Evolutionary conservation across 2,797 vertebrate species (phyloP).

Genomic region (Eutrigla gurnardus): DNA sequence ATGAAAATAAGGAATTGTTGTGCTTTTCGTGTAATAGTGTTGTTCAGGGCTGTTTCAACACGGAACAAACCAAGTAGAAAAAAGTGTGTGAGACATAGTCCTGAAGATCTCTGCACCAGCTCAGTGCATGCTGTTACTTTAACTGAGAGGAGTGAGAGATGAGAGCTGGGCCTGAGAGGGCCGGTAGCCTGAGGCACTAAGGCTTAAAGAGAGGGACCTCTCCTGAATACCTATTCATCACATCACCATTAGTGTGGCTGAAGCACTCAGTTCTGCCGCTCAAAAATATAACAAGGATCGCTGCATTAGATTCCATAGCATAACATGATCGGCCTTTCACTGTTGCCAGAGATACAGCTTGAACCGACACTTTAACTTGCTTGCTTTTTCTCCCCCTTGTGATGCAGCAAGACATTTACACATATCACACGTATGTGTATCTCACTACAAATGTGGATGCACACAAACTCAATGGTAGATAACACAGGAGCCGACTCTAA

Average conservation of each 20-base stretch:
- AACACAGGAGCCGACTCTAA: slow-evolving; percentile 49
- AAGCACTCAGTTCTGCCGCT: slow-evolving; percentile 62
- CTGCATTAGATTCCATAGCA: slow-evolving; percentile 41
- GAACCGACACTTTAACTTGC: slow-evolving; percentile 11
- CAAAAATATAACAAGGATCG: slow-evolving; percentile 63
- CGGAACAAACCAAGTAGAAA: slow-evolving; percentile 61
- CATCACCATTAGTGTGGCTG: slow-evolving; percentile 73
- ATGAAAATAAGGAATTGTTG: too few relatives aligned
- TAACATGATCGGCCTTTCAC: slow-evolving; percentile 27
- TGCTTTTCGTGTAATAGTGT: slow-evolving; percentile 35
- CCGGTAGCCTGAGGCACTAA: slow-evolving; percentile 66
- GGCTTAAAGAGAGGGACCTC: slow-evolving; percentile 73
- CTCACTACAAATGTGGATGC: slow-evolving; percentile 5
- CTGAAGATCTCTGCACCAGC: slow-evolving; percentile 25
- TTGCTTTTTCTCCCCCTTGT: slow-evolving; percentile 16
- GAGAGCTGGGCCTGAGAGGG: slow-evolving; percentile 69
- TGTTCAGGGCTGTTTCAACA: slow-evolving; percentile 55
- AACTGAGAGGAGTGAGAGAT: slow-evolving; percentile 65
- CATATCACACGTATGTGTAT: neutral
- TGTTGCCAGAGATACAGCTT: slow-evolving; percentile 19
- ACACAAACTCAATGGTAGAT: slow-evolving; percentile 28
- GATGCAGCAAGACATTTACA: slow-evolving; percentile 11
- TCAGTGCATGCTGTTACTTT: slow-evolving; percentile 60
- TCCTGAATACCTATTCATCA: slow-evolving; percentile 80
- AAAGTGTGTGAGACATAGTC: slow-evolving; percentile 67